Percentiles rank a stretch among this genome's conserved stretches.
Evolutionary conservation across 2,888 invertebrate genomes (phyloP).

Genomic region (Hydrotaea cyrtoneurina): DNA sequence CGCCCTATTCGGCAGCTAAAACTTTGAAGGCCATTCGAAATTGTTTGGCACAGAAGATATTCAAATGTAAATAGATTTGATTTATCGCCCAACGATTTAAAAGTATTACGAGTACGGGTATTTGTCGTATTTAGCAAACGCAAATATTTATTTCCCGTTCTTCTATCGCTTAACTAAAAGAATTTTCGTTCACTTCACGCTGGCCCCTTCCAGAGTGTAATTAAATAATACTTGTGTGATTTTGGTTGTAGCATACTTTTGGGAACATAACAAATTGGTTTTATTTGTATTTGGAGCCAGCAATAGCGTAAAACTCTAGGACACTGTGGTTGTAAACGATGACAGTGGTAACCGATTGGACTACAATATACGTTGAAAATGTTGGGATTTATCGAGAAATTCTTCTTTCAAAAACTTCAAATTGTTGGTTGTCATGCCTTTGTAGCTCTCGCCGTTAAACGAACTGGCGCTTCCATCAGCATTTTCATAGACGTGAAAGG

Average conservation of each 20-base stretch:
- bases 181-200: neutral
- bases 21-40: neutral
- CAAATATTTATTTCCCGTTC: neutral
- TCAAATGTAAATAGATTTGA: neutral
- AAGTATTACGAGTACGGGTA: neutral
- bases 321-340: too few species aligned
- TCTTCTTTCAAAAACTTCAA: too few species aligned
- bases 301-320: neutral
- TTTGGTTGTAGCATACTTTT: neutral
- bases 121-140: neutral
- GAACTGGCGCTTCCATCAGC: too few species aligned
- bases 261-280: neutral
- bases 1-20: neutral
- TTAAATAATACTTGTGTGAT: constrained; percentile 4
- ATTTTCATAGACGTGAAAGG: too few species aligned
- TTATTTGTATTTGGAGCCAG: neutral
- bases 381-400: too few species aligned
- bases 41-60: neutral
- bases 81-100: neutral
- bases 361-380: too few species aligned
- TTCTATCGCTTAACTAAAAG: neutral
- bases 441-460: too few species aligned
- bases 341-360: too few species aligned
- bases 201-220: neutral
- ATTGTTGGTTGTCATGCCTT: too few species aligned